A percentile compares a stretch with the other conserved stretches of the same genome.
Evolutionary conservation across 1,140 invertebrate species (phyloP).

Genomic region (Megalonaias nervosa): DNA sequence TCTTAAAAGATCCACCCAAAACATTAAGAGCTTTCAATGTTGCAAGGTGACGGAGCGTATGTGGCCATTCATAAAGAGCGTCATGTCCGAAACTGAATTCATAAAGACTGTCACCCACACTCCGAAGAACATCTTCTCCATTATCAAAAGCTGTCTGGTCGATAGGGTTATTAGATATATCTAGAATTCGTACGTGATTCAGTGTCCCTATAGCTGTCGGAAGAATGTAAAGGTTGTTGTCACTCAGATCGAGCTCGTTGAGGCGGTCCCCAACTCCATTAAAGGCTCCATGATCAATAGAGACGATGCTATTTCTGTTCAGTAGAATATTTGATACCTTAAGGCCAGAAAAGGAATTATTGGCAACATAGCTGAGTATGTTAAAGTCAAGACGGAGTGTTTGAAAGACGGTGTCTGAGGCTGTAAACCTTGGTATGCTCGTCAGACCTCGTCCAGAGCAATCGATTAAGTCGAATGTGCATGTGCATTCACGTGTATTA

Average conservation of each 20-base stretch:
- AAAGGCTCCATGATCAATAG: constrained; percentile 7
- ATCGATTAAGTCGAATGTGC: constrained; percentile 8
- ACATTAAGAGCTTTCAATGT: constrained; percentile 14
- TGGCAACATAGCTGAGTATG: neutral
- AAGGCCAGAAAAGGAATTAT: constrained; percentile 2
- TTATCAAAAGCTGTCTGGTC: constrained; percentile 16
- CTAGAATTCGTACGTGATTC: neutral
- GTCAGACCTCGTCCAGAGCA: constrained; percentile 10
- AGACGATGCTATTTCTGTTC: constrained; percentile 10
- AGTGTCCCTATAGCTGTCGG: constrained; percentile 10
- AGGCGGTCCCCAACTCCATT: neutral
- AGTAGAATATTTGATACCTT: constrained; percentile 14
- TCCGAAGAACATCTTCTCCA: constrained; percentile 12
- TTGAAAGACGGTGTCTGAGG: neutral
- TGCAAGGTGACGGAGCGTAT: constrained; percentile 23
- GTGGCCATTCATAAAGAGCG: constrained; percentile 2
- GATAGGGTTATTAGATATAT: constrained; percentile 29
- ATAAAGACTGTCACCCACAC: constrained; percentile 15
- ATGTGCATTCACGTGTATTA: constrained; percentile 16
- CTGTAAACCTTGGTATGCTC: neutral
- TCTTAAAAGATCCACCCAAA: constrained; percentile 20
- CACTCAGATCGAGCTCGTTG: neutral
- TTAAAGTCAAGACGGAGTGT: constrained; percentile 19
- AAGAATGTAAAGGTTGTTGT: constrained; percentile 12
- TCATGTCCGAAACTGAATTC: constrained; percentile 20